A percentile compares a stretch with the other conserved stretches of the same genome.
phyloP scores from a whole-genome alignment of 2,113 vertebrate genomes.

The Crotalus tigris region DNA sequence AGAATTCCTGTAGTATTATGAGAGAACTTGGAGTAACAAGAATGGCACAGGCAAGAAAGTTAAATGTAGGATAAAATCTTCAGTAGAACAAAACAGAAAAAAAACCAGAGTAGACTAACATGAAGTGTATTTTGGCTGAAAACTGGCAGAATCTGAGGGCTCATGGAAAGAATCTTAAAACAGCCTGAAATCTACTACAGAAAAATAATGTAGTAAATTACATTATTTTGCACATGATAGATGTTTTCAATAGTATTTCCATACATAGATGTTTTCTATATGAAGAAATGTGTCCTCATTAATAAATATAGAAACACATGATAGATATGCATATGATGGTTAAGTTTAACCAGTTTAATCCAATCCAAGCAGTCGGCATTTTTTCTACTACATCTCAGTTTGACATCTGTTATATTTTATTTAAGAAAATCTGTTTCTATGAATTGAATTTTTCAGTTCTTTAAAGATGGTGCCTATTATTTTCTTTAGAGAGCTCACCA shows the following conservation, averaged over 20 bases:
- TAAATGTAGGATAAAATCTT: not conserved
- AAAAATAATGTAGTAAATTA: not conserved
- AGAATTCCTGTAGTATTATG: not conserved
- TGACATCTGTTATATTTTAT: fast-evolving
- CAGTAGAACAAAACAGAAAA: not conserved
- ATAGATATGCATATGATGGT: not conserved
- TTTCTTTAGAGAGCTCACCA: not conserved
- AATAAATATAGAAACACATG: not conserved
- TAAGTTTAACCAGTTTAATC: not conserved
- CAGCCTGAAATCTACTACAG: not conserved
- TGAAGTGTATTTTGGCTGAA: not conserved
- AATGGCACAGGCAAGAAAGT: not conserved
- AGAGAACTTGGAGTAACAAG: not conserved
- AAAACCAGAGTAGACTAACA: not conserved
- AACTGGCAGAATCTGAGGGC: not conserved
- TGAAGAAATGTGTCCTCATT: not conserved
- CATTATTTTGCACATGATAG: not conserved
- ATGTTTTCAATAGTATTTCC: not conserved
- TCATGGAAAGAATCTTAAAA: not conserved
- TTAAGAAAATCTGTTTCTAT: not conserved
- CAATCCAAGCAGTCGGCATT: not conserved
- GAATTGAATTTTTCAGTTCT: not conserved
- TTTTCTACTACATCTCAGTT: not conserved
- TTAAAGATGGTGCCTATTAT: not conserved
- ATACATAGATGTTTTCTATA: not conserved